These are phyloP conservation scores for Vanacampus margaritifer DNA, from an alignment of 2,113 vertebrate genomes.

Conservation along the genomic window DNA sequence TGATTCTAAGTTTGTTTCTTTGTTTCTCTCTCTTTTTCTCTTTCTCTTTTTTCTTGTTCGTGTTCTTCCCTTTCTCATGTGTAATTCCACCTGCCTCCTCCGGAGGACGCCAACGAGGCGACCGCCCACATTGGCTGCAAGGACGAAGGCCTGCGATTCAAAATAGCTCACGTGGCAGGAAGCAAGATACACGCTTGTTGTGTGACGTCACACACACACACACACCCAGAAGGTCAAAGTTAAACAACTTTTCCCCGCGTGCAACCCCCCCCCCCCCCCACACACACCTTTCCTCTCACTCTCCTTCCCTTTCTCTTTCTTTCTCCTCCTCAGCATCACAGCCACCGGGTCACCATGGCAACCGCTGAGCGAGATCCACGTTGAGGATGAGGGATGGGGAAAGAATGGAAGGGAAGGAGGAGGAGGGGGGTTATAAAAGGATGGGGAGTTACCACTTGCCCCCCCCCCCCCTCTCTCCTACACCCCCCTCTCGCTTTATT, in stretches of 20 bases:
- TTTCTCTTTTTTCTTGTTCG: too few relatives aligned
- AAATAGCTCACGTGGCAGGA: not conserved
- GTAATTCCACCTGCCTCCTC: not conserved
- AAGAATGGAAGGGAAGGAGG: conserved; percentile 55
- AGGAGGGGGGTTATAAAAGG: conserved; percentile 56
- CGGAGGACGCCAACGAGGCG: not conserved
- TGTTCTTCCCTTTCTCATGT: not conserved
- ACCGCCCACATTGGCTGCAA: not conserved
- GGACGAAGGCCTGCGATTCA: not conserved
- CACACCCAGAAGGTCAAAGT: not conserved
- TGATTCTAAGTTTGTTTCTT: too few relatives aligned
- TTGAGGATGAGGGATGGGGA: conserved; percentile 71
- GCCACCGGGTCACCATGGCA: conserved; percentile 72
- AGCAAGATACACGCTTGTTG: not conserved
- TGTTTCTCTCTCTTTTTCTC: too few relatives aligned
- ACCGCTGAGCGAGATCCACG: conserved; percentile 70
- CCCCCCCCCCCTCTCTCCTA: conserved; percentile 33
- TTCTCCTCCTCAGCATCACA: conserved; percentile 63
- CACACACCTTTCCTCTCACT: conserved; percentile 35
- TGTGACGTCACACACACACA: not conserved
- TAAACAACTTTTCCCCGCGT: not conserved
- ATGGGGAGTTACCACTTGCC: conserved; percentile 71
- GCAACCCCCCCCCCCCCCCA: not conserved
- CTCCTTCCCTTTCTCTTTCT: conserved; percentile 64
- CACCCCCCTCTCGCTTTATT: conserved; percentile 65